Conservation (phyloP, 2,888 invertebrate genomes). For the Amblyteles armatorius region DNA sequence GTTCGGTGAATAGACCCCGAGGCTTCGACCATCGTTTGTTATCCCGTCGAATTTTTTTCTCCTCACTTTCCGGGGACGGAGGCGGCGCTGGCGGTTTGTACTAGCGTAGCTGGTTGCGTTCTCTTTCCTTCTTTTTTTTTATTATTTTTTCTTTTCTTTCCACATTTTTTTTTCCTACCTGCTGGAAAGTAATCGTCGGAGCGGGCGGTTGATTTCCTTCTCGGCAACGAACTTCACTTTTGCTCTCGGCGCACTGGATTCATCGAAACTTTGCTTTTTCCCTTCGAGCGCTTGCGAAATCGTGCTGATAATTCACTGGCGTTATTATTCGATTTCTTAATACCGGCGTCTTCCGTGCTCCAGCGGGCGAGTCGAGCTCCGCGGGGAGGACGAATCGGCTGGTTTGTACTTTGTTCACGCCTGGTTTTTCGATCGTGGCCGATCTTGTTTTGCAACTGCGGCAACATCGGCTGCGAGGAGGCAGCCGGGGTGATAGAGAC, state of each 20-base stretch:
- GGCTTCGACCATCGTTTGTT: conserved; percentile 25
- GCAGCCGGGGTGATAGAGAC: not conserved
- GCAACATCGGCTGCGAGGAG: not conserved
- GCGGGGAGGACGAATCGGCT: not conserved
- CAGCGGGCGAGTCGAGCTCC: not conserved
- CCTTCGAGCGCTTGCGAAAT: not conserved
- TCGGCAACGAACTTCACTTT: conserved; percentile 19
- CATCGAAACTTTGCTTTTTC: not conserved
- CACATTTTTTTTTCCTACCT: conserved; percentile 32
- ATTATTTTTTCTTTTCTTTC: conserved; percentile 2
- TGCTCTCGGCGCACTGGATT: not conserved
- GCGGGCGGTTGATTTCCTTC: conserved; percentile 44
- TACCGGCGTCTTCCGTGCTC: not conserved
- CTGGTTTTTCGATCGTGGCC: not conserved
- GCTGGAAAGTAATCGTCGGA: conserved; percentile 40
- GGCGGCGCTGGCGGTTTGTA: conserved; percentile 3
- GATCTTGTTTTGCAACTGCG: not conserved
- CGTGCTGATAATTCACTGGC: not conserved
- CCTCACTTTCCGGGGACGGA: conserved; percentile 16
- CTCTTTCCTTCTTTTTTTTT: conserved; percentile 11
- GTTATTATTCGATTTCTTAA: conserved; percentile 3
- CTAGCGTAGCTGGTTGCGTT: conserved; percentile 23
- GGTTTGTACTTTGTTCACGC: not conserved
- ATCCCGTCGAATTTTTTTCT: conserved; percentile 28
- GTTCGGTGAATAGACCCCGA: conserved; percentile 14